phyloP scores from a whole-genome alignment of 2,888 invertebrate species.

The Tineola bisselliella region DNA sequence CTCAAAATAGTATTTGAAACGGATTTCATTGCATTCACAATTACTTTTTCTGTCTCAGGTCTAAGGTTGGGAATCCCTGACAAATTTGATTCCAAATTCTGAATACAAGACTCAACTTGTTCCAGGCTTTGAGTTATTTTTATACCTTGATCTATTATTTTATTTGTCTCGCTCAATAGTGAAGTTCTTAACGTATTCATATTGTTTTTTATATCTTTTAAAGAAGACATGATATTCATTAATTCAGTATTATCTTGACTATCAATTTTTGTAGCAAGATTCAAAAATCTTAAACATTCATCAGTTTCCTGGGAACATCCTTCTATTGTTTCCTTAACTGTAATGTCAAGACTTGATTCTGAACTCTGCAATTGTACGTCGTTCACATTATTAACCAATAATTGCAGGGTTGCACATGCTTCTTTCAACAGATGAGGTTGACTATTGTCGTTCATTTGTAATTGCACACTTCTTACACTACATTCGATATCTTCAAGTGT shows the following conservation, averaged over 20 bases:
- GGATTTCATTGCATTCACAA: slow-evolving; percentile 57
- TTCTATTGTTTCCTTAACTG: slow-evolving; percentile 25
- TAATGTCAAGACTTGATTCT: slow-evolving; percentile 28
- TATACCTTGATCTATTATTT: slow-evolving; percentile 49
- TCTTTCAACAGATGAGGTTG: slow-evolving; percentile 46
- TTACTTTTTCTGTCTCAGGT: slow-evolving; percentile 33
- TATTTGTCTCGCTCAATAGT: slow-evolving; percentile 35
- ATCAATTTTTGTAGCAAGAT: slow-evolving; percentile 44
- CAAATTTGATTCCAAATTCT: slow-evolving; percentile 44
- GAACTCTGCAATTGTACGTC: neutral
- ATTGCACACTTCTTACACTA: slow-evolving; percentile 59
- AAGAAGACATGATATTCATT: slow-evolving; percentile 26
- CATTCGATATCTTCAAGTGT: slow-evolving; percentile 63
- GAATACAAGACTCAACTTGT: slow-evolving; percentile 53
- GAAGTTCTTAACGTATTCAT: slow-evolving; percentile 34
- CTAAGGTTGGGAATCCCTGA: neutral
- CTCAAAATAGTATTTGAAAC: slow-evolving; percentile 62
- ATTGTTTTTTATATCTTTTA: slow-evolving; percentile 32
- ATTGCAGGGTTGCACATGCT: slow-evolving; percentile 48
- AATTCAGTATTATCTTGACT: slow-evolving; percentile 27
- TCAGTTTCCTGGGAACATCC: slow-evolving; percentile 37
- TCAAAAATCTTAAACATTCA: slow-evolving; percentile 44
- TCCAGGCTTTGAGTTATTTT: slow-evolving; percentile 46
- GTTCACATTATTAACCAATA: slow-evolving; percentile 42
- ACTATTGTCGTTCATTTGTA: slow-evolving; percentile 52